A percentile compares a stretch with the other conserved stretches of the same genome.
Evolutionary conservation across 2,113 vertebrate genomes (phyloP).

Genomic region (Loxodonta africana): DNA sequence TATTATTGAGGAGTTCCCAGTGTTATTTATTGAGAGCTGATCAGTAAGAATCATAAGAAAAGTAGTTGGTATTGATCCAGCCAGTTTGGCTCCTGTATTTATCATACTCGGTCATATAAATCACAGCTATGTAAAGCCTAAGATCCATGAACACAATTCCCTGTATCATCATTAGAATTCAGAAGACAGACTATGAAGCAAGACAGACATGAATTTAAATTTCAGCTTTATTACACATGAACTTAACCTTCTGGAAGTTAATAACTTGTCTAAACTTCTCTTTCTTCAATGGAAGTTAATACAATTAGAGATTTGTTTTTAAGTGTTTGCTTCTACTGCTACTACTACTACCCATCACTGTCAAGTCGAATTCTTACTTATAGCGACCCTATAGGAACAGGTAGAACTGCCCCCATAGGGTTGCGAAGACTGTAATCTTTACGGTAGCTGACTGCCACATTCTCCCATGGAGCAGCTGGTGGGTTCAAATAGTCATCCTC

Average conservation of each 20-base stretch:
- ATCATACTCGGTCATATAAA: constrained; percentile 35
- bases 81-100: constrained; percentile 37
- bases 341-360: too few species aligned
- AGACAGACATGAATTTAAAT: constrained; percentile 53
- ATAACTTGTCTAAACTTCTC: background rate
- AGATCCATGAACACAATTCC: constrained; percentile 5
- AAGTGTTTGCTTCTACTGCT: too few species aligned
- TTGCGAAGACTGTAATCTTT: too few species aligned
- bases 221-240: background rate
- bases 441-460: too few species aligned
- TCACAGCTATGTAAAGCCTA: constrained; percentile 2
- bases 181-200: constrained; percentile 3
- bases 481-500: too few species aligned
- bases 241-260: constrained; percentile 36
- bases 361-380: too few species aligned
- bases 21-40: constrained; percentile 41
- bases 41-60: constrained; percentile 51
- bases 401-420: too few species aligned
- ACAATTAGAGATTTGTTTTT: background rate
- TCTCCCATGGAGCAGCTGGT: too few species aligned
- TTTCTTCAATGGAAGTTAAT: constrained; percentile 10
- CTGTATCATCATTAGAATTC: constrained; percentile 46
- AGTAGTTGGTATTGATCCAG: constrained; percentile 61
- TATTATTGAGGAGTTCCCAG: background rate
- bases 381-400: too few species aligned